Percentiles rank a stretch among this genome's conserved stretches.
Evolutionary conservation across 1,140 invertebrate species (phyloP).

Genomic region (Apis mellifera): Amel_HAv3.1 CM009935.2:2873001-2873500

Average conservation of each 20-base stretch:
- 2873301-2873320: neutral
- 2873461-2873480: slow-evolving; percentile 32
- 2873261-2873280: slow-evolving; percentile 42
- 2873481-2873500: slow-evolving; percentile 5
- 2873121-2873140: neutral
- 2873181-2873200: neutral
- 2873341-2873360: neutral
- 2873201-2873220: neutral
- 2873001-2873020: slow-evolving; percentile 50
- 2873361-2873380: neutral
- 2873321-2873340: neutral
- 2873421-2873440: too few species aligned
- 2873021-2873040: slow-evolving; percentile 28
- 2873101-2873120: too few species aligned
- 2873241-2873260: neutral
- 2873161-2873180: too few species aligned
- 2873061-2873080: slow-evolving; percentile 43
- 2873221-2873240: neutral
- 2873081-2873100: neutral
- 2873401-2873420: neutral
- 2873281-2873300: slow-evolving; percentile 47
- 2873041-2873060: slow-evolving; percentile 30
- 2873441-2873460: too few species aligned
- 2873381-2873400: neutral
- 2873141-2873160: neutral